These are phyloP conservation scores for Euwallacea similis DNA, from an alignment of 1,140 invertebrate species.

Conservation along the genomic window DNA sequence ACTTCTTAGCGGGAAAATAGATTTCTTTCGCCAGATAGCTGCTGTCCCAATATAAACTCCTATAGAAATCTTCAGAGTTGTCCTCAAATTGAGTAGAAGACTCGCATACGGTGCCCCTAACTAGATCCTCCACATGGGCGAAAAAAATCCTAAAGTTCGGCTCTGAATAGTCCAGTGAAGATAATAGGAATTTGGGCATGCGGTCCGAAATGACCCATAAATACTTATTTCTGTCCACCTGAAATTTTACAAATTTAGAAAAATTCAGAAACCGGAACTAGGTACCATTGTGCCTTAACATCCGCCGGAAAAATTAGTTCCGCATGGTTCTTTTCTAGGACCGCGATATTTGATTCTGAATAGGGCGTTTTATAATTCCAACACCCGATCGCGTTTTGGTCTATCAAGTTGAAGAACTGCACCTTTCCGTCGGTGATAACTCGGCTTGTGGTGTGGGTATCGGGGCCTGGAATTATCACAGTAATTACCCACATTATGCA, in stretches of 20 bases:
- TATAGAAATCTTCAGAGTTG: not conserved
- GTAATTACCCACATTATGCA: not conserved
- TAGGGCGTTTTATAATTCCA: slow-evolving; percentile 73
- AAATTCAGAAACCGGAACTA: not conserved
- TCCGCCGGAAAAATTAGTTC: slow-evolving; percentile 77
- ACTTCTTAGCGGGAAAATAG: not conserved
- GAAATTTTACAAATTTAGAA: slow-evolving; percentile 1
- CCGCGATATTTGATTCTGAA: slow-evolving; percentile 65
- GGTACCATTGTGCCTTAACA: slow-evolving; percentile 58
- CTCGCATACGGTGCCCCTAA: slow-evolving; percentile 73
- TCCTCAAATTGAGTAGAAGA: not conserved
- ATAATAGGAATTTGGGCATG: slow-evolving; percentile 75
- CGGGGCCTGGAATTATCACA: slow-evolving; percentile 50
- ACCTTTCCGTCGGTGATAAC: slow-evolving; percentile 73
- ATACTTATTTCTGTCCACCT: slow-evolving; percentile 63
- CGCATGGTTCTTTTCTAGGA: slow-evolving; percentile 73
- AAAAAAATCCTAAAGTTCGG: slow-evolving; percentile 77
- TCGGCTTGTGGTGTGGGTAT: slow-evolving; percentile 70
- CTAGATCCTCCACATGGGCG: slow-evolving; percentile 63
- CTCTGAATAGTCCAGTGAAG: slow-evolving; percentile 72
- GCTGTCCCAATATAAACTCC: not conserved
- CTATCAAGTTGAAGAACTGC: slow-evolving; percentile 75
- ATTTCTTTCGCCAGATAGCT: not conserved
- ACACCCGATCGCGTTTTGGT: slow-evolving; percentile 78
- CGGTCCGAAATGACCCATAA: slow-evolving; percentile 79